Evolutionary conservation across 2,113 vertebrate genomes (phyloP).

Genomic region (Peromyscus polionotus): DNA sequence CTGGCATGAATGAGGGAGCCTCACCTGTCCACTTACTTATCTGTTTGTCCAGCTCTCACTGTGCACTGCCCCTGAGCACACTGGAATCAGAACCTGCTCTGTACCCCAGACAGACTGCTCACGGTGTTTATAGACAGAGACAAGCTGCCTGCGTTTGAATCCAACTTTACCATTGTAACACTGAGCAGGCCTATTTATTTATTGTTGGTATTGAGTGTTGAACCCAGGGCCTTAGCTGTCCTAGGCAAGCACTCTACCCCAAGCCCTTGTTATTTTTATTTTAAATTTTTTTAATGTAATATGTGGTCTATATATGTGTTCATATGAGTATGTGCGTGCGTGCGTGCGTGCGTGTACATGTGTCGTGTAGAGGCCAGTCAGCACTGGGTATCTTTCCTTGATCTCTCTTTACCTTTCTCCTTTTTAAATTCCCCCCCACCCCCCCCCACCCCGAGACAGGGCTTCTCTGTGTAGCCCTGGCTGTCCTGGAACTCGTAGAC

Average conservation of each 20-base stretch:
- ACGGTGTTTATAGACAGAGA: background rate
- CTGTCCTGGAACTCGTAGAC: background rate
- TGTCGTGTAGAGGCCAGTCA: too few relatives aligned
- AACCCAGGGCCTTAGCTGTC: background rate
- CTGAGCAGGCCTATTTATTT: too few relatives aligned
- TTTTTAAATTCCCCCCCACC: too few relatives aligned
- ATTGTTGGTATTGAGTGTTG: background rate
- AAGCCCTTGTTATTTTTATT: background rate
- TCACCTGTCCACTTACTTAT: background rate
- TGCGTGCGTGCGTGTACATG: background rate
- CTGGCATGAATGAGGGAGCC: background rate
- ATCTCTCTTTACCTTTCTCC: background rate
- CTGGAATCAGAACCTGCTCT: background rate
- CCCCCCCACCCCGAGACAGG: too few relatives aligned
- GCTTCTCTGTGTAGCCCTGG: background rate
- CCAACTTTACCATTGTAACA: background rate
- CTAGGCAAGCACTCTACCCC: background rate
- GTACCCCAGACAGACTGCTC: background rate
- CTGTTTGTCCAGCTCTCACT: too few relatives aligned
- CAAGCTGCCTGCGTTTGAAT: background rate
- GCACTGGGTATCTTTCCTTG: background rate
- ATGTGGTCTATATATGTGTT: background rate
- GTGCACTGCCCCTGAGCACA: background rate
- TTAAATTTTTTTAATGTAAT: background rate
- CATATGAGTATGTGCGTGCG: background rate